Conservation (phyloP, 2,888 invertebrate genomes). For the Philopedon plagiatum region DNA sequence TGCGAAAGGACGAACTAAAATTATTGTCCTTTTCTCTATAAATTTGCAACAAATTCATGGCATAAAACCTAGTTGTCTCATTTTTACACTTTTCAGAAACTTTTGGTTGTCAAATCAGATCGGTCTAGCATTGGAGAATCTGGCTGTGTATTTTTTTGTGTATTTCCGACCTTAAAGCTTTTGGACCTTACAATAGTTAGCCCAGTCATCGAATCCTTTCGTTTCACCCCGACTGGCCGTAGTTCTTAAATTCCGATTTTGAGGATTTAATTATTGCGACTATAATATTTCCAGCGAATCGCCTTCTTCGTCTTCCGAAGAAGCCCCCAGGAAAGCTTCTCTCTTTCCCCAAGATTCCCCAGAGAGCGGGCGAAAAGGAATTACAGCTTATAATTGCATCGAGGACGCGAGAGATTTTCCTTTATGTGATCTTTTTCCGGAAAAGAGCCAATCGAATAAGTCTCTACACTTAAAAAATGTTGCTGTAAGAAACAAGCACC, state of each 20-base stretch:
- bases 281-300: slow-evolving; percentile 43
- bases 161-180: too few species aligned
- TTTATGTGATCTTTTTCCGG: slow-evolving; percentile 8
- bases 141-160: too few species aligned
- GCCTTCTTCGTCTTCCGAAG: slow-evolving; percentile 15
- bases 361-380: slow-evolving; percentile 26
- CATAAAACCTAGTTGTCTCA: too few species aligned
- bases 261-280: slow-evolving; percentile 48
- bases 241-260: slow-evolving; percentile 39
- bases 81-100: too few species aligned
- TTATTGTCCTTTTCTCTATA: too few species aligned
- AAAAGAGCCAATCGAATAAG: slow-evolving; percentile 8
- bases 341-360: slow-evolving; percentile 14
- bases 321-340: slow-evolving; percentile 25
- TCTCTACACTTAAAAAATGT: not conserved
- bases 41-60: too few species aligned
- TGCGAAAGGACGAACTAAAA: too few species aligned
- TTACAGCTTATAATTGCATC: slow-evolving; percentile 34
- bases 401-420: slow-evolving; percentile 18
- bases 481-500: too few species aligned
- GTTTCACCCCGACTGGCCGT: not conserved
- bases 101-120: too few species aligned
- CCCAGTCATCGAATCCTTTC: too few species aligned
- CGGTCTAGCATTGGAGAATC: too few species aligned
- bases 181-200: not conserved